Evolutionary conservation across 2,797 vertebrate species (phyloP), one percentile per base, ranked within the genome.

Genomic region (Trachurus trachurus): DNA sequence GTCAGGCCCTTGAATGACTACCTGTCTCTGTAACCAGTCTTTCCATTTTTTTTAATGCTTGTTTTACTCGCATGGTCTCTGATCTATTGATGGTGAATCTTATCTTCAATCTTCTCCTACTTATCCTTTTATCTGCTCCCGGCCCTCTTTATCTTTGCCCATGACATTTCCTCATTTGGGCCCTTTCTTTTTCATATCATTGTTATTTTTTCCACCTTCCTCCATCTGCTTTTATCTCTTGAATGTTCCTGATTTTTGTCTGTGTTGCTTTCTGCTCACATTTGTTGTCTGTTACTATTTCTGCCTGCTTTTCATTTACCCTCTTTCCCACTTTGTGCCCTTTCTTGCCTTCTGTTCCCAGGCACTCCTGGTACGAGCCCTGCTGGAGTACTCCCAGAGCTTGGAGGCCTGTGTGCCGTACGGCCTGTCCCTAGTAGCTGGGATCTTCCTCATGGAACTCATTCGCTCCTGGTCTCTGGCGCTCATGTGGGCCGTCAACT

Each of bases 401-500:
- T 15, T 87, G 0, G 91, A 94, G 73, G 82, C 69, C 39, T 76
- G 60, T 21, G 71, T 96, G 64, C 81, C 66, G 12, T 94, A 95
- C 37, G 96, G 96, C 57, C 90, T 96, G 42, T 82, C 88, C 21
- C 90, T 97, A 88, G 95, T 93, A 39, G 92, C 76, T 0, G 96
- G 95, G 64, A 92, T 97, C 74, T 95, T 96, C 87, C 78, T 94
- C 64, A 92, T 82, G 80, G 96, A 97, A 66, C 81, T 96, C 75
- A 88, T 93, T 26, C 96, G 95, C 71, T 96, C 96, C 70, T 97
- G 96, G 96, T 94, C 94, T 53, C 71, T 96, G 84, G 94, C 93
- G 10, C 88, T 96, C 62, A 95, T 94, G 91, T 97, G 96, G 96
- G 93, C 95, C 12, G 80, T 96, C 86, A 96, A 94, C 93, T 97